Evolutionary conservation across 2,797 vertebrate species (phyloP).

Genomic region (Denticeps clupeoides): DNA sequence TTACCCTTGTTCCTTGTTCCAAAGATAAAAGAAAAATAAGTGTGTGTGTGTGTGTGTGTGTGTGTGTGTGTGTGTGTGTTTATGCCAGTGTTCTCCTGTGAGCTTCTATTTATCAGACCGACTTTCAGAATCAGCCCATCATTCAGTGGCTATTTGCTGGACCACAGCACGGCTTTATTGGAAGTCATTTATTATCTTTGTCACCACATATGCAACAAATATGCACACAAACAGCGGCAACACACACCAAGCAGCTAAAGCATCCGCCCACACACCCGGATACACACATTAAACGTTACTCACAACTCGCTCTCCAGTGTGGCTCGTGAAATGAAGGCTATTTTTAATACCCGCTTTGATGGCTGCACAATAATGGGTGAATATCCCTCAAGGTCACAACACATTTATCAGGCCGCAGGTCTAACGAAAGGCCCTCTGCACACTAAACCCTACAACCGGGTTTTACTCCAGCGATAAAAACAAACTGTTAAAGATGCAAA

Average conservation of each 20-base stretch:
- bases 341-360: conserved; percentile 65
- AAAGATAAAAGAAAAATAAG: conserved; percentile 27
- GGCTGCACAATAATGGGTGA: conserved; percentile 62
- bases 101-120: not conserved
- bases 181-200: not conserved
- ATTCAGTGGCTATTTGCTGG: not conserved
- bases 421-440: conserved; percentile 46
- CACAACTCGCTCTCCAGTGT: not conserved
- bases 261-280: conserved; percentile 10
- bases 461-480: too few relatives aligned
- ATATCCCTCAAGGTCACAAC: conserved; percentile 66
- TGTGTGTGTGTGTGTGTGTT: not conserved
- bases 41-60: not conserved
- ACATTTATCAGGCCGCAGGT: conserved; percentile 63
- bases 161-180: not conserved
- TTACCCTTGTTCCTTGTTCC: not conserved
- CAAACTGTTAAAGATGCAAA: too few relatives aligned
- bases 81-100: not conserved
- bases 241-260: not conserved
- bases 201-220: too few relatives aligned
- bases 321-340: conserved; percentile 58
- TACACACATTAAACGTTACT: conserved; percentile 2
- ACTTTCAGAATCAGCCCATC: not conserved
- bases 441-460: conserved; percentile 50
- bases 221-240: too few relatives aligned